These are phyloP conservation scores for Dascillus cervinus DNA, from an alignment of 2,888 invertebrate genomes.

Conservation along the genomic window DNA sequence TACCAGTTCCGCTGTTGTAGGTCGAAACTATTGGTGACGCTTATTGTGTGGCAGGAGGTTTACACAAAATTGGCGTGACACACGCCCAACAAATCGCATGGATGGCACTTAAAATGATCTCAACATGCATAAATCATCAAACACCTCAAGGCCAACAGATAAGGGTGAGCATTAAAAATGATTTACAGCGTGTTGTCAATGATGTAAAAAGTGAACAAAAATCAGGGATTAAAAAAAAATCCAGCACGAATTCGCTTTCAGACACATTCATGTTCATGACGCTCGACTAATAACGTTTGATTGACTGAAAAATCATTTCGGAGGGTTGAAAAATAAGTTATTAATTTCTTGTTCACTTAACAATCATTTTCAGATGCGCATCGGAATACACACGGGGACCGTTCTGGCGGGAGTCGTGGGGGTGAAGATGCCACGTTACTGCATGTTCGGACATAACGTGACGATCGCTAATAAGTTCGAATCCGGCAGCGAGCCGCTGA, in stretches of 20 bases:
- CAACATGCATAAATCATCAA: conserved; percentile 76
- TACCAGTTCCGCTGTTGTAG: conserved; percentile 41
- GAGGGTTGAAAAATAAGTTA: neutral
- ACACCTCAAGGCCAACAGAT: conserved; percentile 91
- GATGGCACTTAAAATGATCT: conserved; percentile 94
- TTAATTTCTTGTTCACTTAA: conserved; percentile 1
- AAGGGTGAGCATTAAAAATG: no score
- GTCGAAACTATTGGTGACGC: conserved; percentile 96
- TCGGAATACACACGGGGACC: conserved; percentile 89
- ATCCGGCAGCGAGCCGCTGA: conserved; percentile 83
- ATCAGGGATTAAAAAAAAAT: no score
- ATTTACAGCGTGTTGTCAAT: no score
- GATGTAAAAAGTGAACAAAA: no score
- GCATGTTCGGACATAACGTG: conserved; percentile 91
- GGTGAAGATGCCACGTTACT: conserved; percentile 88
- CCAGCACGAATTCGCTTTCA: no score
- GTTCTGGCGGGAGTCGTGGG: conserved; percentile 93
- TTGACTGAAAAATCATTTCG: neutral
- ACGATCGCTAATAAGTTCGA: conserved; percentile 95
- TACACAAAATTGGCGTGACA: conserved; percentile 77
- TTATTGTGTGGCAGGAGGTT: conserved; percentile 90
- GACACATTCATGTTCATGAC: no score
- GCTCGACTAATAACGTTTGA: no score
- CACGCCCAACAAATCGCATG: conserved; percentile 93
- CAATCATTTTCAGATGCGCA: conserved; percentile 75